Percentiles rank a stretch among this genome's conserved stretches.
Conservation (phyloP, 2,113 vertebrate genomes). For the Trogon melanurus region DNA sequence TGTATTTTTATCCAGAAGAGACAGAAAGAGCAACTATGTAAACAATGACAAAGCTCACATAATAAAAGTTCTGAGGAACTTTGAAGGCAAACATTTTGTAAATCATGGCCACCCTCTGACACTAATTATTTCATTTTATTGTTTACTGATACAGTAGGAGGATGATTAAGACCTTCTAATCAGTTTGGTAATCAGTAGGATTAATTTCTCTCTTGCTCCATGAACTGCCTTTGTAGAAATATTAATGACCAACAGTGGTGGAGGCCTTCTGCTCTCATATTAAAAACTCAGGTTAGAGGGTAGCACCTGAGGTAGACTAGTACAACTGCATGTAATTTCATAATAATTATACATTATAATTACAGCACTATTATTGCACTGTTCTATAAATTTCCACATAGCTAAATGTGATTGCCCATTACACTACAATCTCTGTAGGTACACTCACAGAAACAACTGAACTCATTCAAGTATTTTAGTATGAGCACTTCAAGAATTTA, state of each 20-base stretch:
- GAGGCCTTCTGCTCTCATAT: not conserved
- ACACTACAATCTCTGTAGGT: not conserved
- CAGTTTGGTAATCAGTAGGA: slow-evolving; percentile 43
- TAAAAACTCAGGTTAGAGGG: not conserved
- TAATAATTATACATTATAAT: slow-evolving; percentile 10
- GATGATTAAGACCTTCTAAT: slow-evolving; percentile 44
- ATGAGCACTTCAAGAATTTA: not conserved
- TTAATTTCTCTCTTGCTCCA: slow-evolving; percentile 41
- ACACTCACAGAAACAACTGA: not conserved
- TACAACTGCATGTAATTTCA: not conserved
- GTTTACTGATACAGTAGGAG: slow-evolving; percentile 32
- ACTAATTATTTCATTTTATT: slow-evolving; percentile 63
- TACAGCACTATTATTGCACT: not conserved
- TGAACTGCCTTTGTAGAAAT: slow-evolving; percentile 45
- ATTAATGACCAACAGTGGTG: slow-evolving; percentile 25
- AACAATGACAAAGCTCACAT: not conserved
- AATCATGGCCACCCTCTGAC: slow-evolving; percentile 4
- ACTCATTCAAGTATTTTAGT: not conserved
- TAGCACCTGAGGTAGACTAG: not conserved
- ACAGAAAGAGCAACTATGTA: not conserved
- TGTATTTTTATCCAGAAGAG: not conserved
- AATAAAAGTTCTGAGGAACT: not conserved
- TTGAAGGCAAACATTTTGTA: not conserved
- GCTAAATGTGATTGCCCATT: not conserved
- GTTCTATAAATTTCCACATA: not conserved